Evolutionary conservation across 2,113 vertebrate species (phyloP).

Genomic region (Mungos mungo): DNA sequence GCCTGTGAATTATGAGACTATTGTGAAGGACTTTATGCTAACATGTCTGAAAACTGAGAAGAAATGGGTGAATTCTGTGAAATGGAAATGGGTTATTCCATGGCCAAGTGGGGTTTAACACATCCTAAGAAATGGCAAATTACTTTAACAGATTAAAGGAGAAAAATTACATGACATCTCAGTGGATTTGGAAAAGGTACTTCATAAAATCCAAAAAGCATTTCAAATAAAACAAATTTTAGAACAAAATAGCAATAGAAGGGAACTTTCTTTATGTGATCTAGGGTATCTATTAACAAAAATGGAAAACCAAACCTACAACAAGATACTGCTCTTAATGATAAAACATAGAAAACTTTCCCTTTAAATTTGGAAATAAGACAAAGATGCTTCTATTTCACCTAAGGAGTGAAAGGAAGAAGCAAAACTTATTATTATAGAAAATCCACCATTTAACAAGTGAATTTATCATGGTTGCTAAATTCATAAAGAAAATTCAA

Average conservation of each 20-base stretch:
- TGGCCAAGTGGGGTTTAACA: not conserved
- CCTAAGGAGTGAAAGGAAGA: not conserved
- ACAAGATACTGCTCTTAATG: not conserved
- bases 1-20: not conserved
- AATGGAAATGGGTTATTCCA: not conserved
- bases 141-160: slow-evolving; percentile 18
- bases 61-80: slow-evolving; percentile 28
- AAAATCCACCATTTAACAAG: slow-evolving; percentile 20
- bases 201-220: slow-evolving; percentile 24
- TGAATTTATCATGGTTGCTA: slow-evolving; percentile 1
- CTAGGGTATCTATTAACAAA: not conserved
- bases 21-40: not conserved
- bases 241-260: not conserved
- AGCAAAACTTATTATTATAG: not conserved
- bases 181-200: slow-evolving; percentile 16
- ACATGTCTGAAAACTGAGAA: not conserved
- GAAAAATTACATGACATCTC: not conserved
- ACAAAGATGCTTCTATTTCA: not conserved
- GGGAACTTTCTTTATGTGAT: not conserved
- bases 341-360: not conserved
- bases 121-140: slow-evolving; percentile 16
- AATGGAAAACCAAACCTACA: not conserved
- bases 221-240: not conserved
- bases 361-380: slow-evolving; percentile 19
- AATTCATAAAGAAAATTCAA: not conserved